Evolutionary conservation across 2,888 invertebrate genomes (phyloP).

Genomic region (Cerastoderma edule): DNA sequence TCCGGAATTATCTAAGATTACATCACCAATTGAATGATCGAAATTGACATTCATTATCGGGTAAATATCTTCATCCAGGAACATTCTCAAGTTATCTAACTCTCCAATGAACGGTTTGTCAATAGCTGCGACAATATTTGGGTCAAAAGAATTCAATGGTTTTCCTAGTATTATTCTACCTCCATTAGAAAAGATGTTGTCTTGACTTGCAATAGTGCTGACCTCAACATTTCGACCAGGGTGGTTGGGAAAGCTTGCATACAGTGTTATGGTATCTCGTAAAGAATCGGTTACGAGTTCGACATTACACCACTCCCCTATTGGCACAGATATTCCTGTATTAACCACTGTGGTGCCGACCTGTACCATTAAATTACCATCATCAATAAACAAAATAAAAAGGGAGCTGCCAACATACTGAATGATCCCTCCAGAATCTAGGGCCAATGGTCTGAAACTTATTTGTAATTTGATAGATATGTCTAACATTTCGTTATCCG

Average conservation of each 20-base stretch:
- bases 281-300: slow-evolving; percentile 51
- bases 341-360: slow-evolving; percentile 22
- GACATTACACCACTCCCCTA: slow-evolving; percentile 56
- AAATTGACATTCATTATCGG: slow-evolving; percentile 22
- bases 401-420: slow-evolving; percentile 42
- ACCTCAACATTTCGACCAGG: neutral
- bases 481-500: slow-evolving; percentile 24
- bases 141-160: slow-evolving; percentile 51
- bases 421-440: slow-evolving; percentile 32
- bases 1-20: slow-evolving; percentile 14
- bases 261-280: too few species aligned
- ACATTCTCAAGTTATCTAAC: slow-evolving; percentile 39
- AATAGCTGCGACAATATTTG: slow-evolving; percentile 28
- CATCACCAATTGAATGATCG: slow-evolving; percentile 25
- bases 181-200: slow-evolving; percentile 46
- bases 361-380: slow-evolving; percentile 27
- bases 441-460: slow-evolving; percentile 29
- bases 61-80: slow-evolving; percentile 10
- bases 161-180: slow-evolving; percentile 66
- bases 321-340: slow-evolving; percentile 29
- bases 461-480: slow-evolving; percentile 30
- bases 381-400: slow-evolving; percentile 28
- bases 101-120: slow-evolving; percentile 47
- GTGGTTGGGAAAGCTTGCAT: neutral
- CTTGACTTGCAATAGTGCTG: slow-evolving; percentile 27